Evolutionary conservation across 2,888 invertebrate genomes (phyloP).

Genomic region (Coelinius sp.): DNA sequence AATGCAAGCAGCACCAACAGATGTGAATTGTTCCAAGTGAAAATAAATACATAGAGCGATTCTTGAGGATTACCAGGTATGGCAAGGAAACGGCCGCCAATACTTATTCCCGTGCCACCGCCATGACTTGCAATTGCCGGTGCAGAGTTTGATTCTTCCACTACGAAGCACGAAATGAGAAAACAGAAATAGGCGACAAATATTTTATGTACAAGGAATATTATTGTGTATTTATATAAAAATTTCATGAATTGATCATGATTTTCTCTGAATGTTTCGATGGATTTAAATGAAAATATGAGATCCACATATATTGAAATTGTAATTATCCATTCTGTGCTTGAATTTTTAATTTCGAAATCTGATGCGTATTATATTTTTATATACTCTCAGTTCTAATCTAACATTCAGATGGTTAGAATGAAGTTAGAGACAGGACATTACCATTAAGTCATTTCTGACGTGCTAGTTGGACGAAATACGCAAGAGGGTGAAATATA

Average conservation of each 20-base stretch:
- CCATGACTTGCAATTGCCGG: constrained; percentile 63
- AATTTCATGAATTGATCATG: not conserved
- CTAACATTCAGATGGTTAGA: constrained; percentile 2
- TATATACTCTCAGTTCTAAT: not conserved
- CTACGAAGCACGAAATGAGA: constrained; percentile 53
- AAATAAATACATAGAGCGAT: constrained; percentile 11
- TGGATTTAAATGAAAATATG: not conserved
- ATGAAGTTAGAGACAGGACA: not conserved
- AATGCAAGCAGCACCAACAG: not conserved
- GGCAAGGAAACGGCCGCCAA: constrained; percentile 77
- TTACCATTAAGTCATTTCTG: not conserved
- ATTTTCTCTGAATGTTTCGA: not conserved
- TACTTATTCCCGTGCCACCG: constrained; percentile 59
- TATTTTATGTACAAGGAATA: not conserved
- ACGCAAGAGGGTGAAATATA: not conserved
- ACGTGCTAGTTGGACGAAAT: not conserved
- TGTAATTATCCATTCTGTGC: not conserved
- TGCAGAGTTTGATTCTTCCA: constrained; percentile 69
- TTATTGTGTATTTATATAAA: not conserved
- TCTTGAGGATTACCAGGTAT: constrained; percentile 73
- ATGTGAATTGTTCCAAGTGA: not conserved
- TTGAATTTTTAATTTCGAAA: not conserved
- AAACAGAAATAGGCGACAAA: constrained; percentile 11
- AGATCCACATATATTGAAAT: not conserved
- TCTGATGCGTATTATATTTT: not conserved